Base-by-base conservation (phyloP, 2,797 vertebrate genomes). In the Lutjanus argentimaculatus region DNA sequence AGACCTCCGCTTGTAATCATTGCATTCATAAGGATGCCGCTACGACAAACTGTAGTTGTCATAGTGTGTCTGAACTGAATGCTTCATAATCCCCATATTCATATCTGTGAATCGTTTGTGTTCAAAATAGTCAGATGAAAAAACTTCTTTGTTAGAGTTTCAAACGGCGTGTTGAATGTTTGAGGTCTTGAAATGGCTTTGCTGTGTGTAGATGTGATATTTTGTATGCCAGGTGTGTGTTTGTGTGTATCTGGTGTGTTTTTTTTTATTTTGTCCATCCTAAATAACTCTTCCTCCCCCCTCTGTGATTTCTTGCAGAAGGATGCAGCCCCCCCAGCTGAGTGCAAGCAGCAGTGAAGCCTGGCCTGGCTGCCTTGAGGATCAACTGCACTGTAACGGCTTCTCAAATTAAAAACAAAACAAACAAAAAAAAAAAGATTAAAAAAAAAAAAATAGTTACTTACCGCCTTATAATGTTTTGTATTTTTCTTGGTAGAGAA, bases 391-490 rank as follows among this genome's bases (percentile, higher is more conserved):
- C 97, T 98, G 97, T 97, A 97, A 97, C 96, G 92, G 97, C 97
- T 98, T 95, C 91, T 96, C 96, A 96, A 97, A 94, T 95, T 57
- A 36, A 74, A 85, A 80, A 36, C 30, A 36, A 36, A 22, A 63
- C 94, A 94, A 94, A 95, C 95, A 25, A 67, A 68, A 56, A 96
- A 79, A 96, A 96, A 95, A 94, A 36, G 80, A 51, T 42, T 19
- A 73, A 82, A 67, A 96, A 96, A 96, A 96, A 97, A 36, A 36
- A 36, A 36, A 36, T 96, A 97, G 96, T 97, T 98, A 97, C 97
- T 98, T 97, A 97, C 95, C 97, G 98, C 98, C 98, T 99, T 99
- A 99, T 97, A 95, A 95, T 96, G 97, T 97, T 99, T 99, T 99
- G 97, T 98, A 98, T 97, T 97, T 96, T 96, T 97, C 95, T 98